Evolutionary conservation across 2,797 vertebrate species (phyloP), one percentile per base, ranked within the genome.

Genomic region (Hippopotamyrus pictus): DNA sequence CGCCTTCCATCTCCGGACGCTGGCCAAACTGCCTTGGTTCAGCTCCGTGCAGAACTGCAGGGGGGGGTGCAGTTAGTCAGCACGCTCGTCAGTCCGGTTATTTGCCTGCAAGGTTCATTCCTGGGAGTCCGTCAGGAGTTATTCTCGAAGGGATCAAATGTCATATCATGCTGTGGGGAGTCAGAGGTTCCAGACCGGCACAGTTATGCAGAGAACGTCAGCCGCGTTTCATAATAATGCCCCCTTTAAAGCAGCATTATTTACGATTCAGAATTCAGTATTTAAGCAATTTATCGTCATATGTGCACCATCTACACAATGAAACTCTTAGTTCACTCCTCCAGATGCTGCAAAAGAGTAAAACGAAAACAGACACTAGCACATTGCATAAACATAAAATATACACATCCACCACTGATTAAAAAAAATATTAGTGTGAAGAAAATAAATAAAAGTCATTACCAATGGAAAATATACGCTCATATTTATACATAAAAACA

Each of bases 1-100:
- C 79, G 96, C 95, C 92, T 96, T 98, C 98, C 98, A 99, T 91
- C 95, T 97, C 86, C 97, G 97, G 86, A 99, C 96, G 79, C 96
- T 98, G 93, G 96, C 94, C 91, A 99, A 94, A 0, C 94, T 96
- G 0, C 96, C 97, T 90, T 98, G 97, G 95, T 99, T 99, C 88
- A 99, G 94, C 94, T 99, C 98, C 62, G 88, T 90, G 90, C 98
- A 99, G 92, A 99, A 97, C 98, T 99, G 95, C 79, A 94, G 91
- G 9, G 8, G 33, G 25, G 29, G 41, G 4, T 2, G 37, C 41
- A 25, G 69, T 54, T n/a, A 37, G 33, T 69, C 37, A 54, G 25
- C 33, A 29, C 53, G 5, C 51, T 44, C n/a, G 25, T 69, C 11
- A 76, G 2, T 25, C 41, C 9, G 46, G 73, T 46, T 37, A 46